Base-by-base conservation (phyloP, 1,140 invertebrate genomes). In the Metaphire vulgaris region DNA sequence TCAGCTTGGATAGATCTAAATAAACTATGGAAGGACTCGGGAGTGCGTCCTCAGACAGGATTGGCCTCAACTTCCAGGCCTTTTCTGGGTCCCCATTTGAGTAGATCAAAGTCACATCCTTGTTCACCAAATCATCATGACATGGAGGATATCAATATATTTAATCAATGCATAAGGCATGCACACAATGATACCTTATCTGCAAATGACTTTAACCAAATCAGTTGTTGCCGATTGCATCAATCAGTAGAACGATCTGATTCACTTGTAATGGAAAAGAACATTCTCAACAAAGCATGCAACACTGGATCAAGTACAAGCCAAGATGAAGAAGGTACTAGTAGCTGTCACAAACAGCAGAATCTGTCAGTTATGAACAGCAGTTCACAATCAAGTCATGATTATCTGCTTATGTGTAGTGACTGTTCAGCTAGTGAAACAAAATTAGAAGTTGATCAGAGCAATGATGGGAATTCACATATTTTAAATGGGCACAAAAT, bases 131-230 rank as follows among this genome's bases (percentile, higher is more conserved):
- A 21, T 21, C 41, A 56, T 56, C 41, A 56, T 21, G 41, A 56
- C 6, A 6, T 56, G 21, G 41, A 56, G 41, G 32, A 72, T 31
- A 72, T 72, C 32, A 72, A 72, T 31, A 72, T 72, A 31, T 72
- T 72, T 72, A 31, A 72, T 72, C 70, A 15, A 72, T 72, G 14
- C 26, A 15, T 31, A 2, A 12, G 70, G 6, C 26, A 31, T 2
- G 15, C 68, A n/a, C n/a, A n/a, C 14, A 28, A 26, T 31, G 30
- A 31, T 12, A 26, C 6, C 68, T 56, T 21, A 56, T 56, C 41
- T 21, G 6, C 41, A 12, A 6, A 21, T 56, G 41, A 56, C 21
- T 56, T 12, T 21, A 56, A 56, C 41, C 6, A 21, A 56, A 21
- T 21, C 41, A 56, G 41, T 56, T 21, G 6, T 6, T 12, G 6